These are phyloP conservation scores for Heliornis fulica DNA, from an alignment of 2,113 vertebrate genomes.

Conservation along the genomic window DNA sequence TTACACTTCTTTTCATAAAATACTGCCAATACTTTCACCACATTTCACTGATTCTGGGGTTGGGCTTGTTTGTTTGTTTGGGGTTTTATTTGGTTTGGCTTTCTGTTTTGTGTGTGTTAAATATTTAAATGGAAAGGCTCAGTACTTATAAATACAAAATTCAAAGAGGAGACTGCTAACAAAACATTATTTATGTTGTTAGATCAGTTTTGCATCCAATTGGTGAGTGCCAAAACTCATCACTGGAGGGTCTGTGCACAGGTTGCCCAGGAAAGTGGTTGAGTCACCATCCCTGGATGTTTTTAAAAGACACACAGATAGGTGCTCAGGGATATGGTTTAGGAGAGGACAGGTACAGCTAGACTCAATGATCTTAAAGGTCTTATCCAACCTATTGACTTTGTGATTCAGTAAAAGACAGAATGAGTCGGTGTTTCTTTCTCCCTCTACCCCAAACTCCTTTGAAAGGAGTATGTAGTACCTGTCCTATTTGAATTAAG, in stretches of 20 bases:
- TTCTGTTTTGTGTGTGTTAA: too few relatives aligned
- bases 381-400: too few relatives aligned
- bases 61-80: background rate
- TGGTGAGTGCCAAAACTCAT: background rate
- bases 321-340: too few relatives aligned
- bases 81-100: background rate
- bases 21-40: background rate
- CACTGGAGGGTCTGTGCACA: background rate
- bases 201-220: background rate
- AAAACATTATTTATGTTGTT: background rate
- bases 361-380: too few relatives aligned
- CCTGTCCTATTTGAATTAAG: background rate
- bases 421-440: background rate
- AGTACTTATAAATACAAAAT: background rate
- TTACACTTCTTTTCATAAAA: background rate
- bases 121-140: background rate
- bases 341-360: too few relatives aligned
- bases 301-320: too few relatives aligned
- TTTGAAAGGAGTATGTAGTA: background rate
- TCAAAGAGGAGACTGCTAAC: background rate
- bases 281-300: too few relatives aligned
- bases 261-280: too few relatives aligned
- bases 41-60: fast-evolving
- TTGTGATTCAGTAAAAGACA: background rate
- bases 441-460: background rate